Conservation (phyloP, 2,113 vertebrate species). For the Pluvianellus socialis region DNA sequence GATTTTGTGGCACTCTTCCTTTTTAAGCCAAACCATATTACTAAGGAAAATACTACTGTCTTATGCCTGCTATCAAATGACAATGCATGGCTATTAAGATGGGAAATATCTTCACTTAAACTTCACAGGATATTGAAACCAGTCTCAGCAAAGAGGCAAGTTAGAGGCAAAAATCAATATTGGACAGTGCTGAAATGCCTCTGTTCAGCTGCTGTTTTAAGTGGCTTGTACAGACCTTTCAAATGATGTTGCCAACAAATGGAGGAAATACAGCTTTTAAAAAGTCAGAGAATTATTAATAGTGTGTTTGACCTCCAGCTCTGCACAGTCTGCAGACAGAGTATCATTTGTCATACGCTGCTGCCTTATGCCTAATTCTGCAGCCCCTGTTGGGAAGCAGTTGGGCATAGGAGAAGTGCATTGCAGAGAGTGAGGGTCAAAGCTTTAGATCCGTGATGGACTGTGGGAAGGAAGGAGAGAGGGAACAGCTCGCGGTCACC, state of each 20-base stretch:
- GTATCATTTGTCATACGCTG: conserved; percentile 42
- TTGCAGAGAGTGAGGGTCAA: background rate
- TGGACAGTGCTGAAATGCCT: conserved; percentile 16
- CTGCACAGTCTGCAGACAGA: conserved; percentile 12
- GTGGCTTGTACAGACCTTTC: conserved; percentile 46
- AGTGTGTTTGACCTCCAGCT: conserved; percentile 54
- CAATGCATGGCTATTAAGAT: background rate
- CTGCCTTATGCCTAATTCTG: conserved; percentile 8
- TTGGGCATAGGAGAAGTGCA: background rate
- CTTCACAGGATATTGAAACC: conserved; percentile 45
- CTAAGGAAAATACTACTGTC: background rate
- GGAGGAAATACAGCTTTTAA: conserved; percentile 57
- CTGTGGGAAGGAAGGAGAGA: background rate
- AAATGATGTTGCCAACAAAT: conserved; percentile 46
- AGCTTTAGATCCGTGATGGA: background rate
- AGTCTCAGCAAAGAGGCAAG: background rate
- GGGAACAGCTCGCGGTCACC: background rate
- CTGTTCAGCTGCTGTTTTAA: conserved; percentile 47
- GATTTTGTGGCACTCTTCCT: background rate
- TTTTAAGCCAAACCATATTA: background rate
- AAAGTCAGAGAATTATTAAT: conserved; percentile 64
- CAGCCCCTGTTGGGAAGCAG: background rate
- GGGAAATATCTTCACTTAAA: conserved; percentile 41
- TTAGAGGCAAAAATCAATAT: conserved; percentile 56
- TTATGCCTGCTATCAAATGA: background rate